Conservation (phyloP, 2,888 invertebrate genomes). For the Xiphydria camelus region DNA sequence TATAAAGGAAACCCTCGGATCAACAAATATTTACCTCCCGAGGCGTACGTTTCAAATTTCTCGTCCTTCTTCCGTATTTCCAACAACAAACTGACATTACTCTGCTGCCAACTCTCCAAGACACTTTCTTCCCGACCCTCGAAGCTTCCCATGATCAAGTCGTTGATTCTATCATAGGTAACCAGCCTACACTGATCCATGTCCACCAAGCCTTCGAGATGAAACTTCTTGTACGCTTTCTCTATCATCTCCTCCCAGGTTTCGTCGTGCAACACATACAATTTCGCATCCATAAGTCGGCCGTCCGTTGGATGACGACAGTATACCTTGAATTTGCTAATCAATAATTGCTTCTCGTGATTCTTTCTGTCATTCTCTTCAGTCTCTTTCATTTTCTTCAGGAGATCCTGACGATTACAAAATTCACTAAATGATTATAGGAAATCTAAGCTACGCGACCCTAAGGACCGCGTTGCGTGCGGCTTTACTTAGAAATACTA, state of each 20-base stretch:
- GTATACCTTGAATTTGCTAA: conserved; percentile 67
- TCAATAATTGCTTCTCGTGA: conserved; percentile 66
- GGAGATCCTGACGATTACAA: conserved; percentile 56
- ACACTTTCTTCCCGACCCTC: conserved; percentile 63
- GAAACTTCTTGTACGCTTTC: conserved; percentile 64
- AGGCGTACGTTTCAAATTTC: conserved; percentile 66
- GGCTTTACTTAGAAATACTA: background rate
- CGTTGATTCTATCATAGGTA: conserved; percentile 67
- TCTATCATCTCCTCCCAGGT: conserved; percentile 65
- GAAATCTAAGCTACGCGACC: no score
- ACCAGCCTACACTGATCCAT: conserved; percentile 74
- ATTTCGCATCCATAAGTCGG: conserved; percentile 61
- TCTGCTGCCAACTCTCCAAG: conserved; percentile 58
- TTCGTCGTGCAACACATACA: conserved; percentile 65
- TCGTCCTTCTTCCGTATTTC: conserved; percentile 67
- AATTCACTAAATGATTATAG: background rate
- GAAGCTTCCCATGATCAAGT: conserved; percentile 70
- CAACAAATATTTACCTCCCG: conserved; percentile 60
- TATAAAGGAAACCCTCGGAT: conserved; percentile 2
- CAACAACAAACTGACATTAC: conserved; percentile 65
- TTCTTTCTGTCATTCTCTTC: conserved; percentile 67
- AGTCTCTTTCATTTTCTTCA: conserved; percentile 67
- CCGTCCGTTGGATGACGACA: conserved; percentile 66
- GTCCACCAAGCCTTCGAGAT: conserved; percentile 64
- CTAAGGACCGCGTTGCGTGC: no score